Conservation (phyloP, 2,113 vertebrate genomes). For the pig (Sus scrofa) region DNA sequence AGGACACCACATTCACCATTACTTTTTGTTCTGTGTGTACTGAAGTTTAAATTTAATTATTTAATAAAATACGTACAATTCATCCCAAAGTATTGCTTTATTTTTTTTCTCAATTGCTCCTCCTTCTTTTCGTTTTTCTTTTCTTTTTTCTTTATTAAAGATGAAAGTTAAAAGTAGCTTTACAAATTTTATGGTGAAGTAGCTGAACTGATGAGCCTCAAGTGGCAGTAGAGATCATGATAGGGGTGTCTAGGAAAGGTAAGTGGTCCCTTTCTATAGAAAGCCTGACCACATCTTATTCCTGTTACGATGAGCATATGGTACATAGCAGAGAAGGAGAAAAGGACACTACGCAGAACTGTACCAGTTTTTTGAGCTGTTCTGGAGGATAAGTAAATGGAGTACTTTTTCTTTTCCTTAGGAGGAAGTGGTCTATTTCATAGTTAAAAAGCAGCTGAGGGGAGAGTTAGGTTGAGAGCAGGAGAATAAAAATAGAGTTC, state of each 20-base stretch:
- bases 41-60: slow-evolving; percentile 12
- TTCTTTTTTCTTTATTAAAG: not conserved
- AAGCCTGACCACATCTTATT: not conserved
- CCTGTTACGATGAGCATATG: not conserved
- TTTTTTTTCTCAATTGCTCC: not conserved
- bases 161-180: not conserved
- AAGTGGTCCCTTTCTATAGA: not conserved
- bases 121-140: not conserved
- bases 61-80: not conserved
- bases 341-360: not conserved
- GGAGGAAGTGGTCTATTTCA: not conserved
- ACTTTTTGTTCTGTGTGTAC: not conserved
- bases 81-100: not conserved
- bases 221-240: not conserved
- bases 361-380: not conserved
- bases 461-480: not conserved
- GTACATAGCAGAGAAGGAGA: not conserved
- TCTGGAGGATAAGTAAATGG: not conserved
- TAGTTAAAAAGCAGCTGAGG: not conserved
- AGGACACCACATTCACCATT: not conserved
- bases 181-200: not conserved
- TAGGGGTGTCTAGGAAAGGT: not conserved
- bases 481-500: not conserved
- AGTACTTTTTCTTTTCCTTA: not conserved
- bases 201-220: not conserved